These are phyloP conservation scores for Andinoacara biseriatus DNA, from an alignment of 2,113 vertebrate species.

Conservation along the genomic window DNA sequence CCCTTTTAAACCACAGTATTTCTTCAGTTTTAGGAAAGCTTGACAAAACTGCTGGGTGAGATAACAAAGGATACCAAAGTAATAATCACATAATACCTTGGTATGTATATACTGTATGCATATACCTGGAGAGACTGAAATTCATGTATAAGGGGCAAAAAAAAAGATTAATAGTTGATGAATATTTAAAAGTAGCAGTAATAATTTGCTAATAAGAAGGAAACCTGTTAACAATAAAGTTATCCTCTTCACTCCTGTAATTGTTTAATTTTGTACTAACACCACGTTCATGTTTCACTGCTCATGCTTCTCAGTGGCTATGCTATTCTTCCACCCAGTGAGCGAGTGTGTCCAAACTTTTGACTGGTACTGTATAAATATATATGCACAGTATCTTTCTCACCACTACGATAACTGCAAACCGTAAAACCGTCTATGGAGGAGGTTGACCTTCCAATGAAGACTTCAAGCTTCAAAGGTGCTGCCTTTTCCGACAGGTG, in stretches of 20 bases:
- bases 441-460: too few species aligned
- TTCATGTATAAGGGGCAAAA: neutral
- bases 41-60: too few species aligned
- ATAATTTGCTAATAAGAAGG: neutral
- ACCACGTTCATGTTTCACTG: neutral
- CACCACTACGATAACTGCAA: too few species aligned
- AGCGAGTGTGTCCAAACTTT: too few species aligned
- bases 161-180: neutral
- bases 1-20: neutral
- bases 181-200: neutral
- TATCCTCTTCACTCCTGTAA: neutral
- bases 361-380: too few species aligned
- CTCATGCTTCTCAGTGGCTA: slow-evolving; percentile 32
- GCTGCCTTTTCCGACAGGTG: too few species aligned
- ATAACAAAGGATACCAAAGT: too few species aligned
- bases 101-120: too few species aligned
- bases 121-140: neutral
- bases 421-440: too few species aligned
- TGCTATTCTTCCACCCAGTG: slow-evolving; percentile 42
- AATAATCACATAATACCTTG: too few species aligned
- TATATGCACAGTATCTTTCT: too few species aligned
- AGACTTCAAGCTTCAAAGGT: too few species aligned
- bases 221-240: neutral
- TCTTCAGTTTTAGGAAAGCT: neutral
- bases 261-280: neutral